These are phyloP conservation scores for Pelobates cultripes DNA, from an alignment of 2,797 vertebrate species.

Conservation along the genomic window DNA sequence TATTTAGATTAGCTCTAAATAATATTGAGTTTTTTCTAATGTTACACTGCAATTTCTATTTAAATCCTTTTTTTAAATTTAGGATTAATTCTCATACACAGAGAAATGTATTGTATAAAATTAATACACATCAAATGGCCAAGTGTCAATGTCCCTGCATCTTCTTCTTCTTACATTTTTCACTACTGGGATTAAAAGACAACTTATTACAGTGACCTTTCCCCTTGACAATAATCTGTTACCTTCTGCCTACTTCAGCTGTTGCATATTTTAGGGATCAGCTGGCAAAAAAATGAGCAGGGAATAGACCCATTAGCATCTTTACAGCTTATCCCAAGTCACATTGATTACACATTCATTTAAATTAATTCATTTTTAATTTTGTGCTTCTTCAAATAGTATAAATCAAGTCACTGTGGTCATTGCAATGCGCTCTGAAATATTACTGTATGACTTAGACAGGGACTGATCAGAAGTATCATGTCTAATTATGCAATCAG, in stretches of 20 bases:
- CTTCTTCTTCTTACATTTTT: not conserved
- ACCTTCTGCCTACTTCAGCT: slow-evolving; percentile 57
- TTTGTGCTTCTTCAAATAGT: slow-evolving; percentile 67
- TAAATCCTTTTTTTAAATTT: no score
- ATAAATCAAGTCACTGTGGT: slow-evolving; percentile 71
- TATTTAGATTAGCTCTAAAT: no score
- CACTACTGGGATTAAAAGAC: slow-evolving; percentile 39
- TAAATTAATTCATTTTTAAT: slow-evolving; percentile 79
- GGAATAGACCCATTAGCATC: slow-evolving; percentile 65
- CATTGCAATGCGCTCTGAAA: slow-evolving; percentile 60
- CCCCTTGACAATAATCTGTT: slow-evolving; percentile 31
- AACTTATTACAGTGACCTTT: slow-evolving; percentile 55
- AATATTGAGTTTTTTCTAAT: no score
- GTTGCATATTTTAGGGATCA: slow-evolving; percentile 57
- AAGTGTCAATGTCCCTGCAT: not conserved
- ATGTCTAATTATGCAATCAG: slow-evolving; percentile 63
- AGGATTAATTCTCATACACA: no score
- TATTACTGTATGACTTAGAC: slow-evolving; percentile 57
- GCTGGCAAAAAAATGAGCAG: slow-evolving; percentile 55
- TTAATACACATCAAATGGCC: no score
- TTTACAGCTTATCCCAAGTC: slow-evolving; percentile 59
- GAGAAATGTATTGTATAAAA: no score
- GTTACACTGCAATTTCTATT: no score
- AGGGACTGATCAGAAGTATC: slow-evolving; percentile 57
- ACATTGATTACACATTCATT: slow-evolving; percentile 68